Base-by-base conservation (phyloP, 2,888 invertebrate species). In the Pseudolycoriella hygida region DNA sequence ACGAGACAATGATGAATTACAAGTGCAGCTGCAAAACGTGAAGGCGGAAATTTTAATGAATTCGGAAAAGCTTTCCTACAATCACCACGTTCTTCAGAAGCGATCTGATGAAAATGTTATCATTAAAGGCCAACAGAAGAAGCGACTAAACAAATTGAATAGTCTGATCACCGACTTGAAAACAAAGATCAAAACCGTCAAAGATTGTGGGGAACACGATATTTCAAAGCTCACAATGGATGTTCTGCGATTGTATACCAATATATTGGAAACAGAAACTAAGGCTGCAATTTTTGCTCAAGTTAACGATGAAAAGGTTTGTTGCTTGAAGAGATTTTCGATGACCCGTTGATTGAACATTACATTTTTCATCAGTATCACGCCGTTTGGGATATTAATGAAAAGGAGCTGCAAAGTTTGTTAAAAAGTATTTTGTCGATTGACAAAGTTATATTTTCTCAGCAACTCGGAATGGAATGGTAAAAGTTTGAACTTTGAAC, bases 31-130 rank as follows among this genome's bases (percentile, higher is more conserved):
- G 50, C 77, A 85, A 54, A 73, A 75, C 53, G 72, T 83, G 18
- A 85, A 88, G 60, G 79, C 83, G 5, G 72, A 81, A 5, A 85
- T 86, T 49, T 68, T 87, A 44, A 74, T 90, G 53, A 92, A 92
- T 58, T 77, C 80, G 11, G 90, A 92, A 60, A 92, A 92, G 61
- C 71, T 93, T 44, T 85, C 89, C 54, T 93, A 92, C 58, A 92
- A 88, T 59, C 89, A 86, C 59, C 83, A 86, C 57, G 76, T 89
- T 8, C 61, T 93, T 40, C 85, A 83, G 62, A 84, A 82, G 56
- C 72, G 89, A 2, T 89, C 90, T 60, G 87, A 88, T 52, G 92
- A 93, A 62, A 87, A 86, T 59, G 69, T 79, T 0, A 76, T 82
- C 38, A 77, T 87, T 5, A 75, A 80, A 55, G 80, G 80, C 42